A percentile compares a stretch with the other conserved stretches of the same genome.
These are phyloP conservation scores for Ormia ochracea DNA, from an alignment of 2,888 invertebrate genomes.

Conservation along the genomic window DNA sequence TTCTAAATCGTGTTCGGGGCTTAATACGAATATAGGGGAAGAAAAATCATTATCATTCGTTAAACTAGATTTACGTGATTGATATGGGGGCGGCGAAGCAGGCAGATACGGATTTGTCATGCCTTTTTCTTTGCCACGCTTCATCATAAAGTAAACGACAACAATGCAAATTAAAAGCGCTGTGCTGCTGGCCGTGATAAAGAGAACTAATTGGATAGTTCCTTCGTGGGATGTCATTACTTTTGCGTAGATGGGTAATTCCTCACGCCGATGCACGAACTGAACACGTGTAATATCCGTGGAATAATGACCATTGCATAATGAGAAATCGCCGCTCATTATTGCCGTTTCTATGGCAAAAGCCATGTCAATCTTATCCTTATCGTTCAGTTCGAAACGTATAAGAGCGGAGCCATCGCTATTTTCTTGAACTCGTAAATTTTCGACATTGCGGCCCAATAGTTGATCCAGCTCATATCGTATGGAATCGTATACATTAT, in stretches of 20 bases:
- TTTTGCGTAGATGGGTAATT: constrained; percentile 67
- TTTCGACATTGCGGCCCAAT: constrained; percentile 78
- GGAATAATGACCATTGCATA: constrained; percentile 75
- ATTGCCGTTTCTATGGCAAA: constrained; percentile 88
- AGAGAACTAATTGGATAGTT: constrained; percentile 85
- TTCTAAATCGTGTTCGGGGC: constrained; percentile 68
- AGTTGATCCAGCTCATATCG: constrained; percentile 74
- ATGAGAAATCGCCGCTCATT: constrained; percentile 72
- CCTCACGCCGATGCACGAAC: constrained; percentile 78
- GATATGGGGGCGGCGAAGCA: constrained; percentile 43
- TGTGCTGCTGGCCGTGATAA: constrained; percentile 86
- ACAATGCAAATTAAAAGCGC: constrained; percentile 88
- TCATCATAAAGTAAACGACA: constrained; percentile 85
- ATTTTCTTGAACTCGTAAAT: constrained; percentile 79
- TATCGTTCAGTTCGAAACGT: constrained; percentile 83
- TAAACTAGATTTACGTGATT: constrained; percentile 57
- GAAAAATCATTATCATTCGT: constrained; percentile 72
- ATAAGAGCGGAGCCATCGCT: constrained; percentile 78
- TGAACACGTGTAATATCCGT: constrained; percentile 82
- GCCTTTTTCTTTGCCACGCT: constrained; percentile 79
- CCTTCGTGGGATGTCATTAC: constrained; percentile 75
- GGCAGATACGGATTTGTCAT: constrained; percentile 64
- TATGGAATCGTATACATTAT: constrained; percentile 78
- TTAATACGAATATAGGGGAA: constrained; percentile 76
- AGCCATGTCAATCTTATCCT: constrained; percentile 86